Base-by-base conservation (phyloP, 1,140 invertebrate species). In the Sesamia nonagrioides region DNA sequence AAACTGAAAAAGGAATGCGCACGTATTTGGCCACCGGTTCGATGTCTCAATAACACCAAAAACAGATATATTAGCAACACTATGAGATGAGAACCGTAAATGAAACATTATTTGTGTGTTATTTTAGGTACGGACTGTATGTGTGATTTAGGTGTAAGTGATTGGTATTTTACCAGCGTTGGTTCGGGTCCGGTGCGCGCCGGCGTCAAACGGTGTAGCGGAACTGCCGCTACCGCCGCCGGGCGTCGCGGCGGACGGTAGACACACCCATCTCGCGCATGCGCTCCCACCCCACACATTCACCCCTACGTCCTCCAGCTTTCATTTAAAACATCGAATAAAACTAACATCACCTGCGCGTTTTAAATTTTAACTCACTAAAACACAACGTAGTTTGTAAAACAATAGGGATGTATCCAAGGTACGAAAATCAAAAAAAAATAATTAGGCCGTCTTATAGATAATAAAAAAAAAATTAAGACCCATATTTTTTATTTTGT, bases 241-340 rank as follows among this genome's bases (percentile, higher is more conserved):
- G 87, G 82, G 88, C 76, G 79, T 82, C 82, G 85, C 80, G 85
- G 74, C 85, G 77, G 82, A 71, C 77, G 83, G 78, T 83, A 86
- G 92, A 92, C 92, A 94, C 92, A 90, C 92, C 92, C 92, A 87
- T 84, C 82, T 79, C 84, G 85, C 92, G 91, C 92, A 94, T 94
- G 92, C 92, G 92, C 86, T 21, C 77, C 66, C 75, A 84, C 82
- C 86, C 84, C 78, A 79, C 56, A 74, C 40, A 78, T 82, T 81
- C 78, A 80, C 81, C 79, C 63, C 73, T 75, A 81, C 18, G 66
- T 76, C 79, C 72, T 60, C 54, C 72, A 61, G 72, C 72, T 74
- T 74, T 75, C 78, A 80, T 79, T 61, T 74, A 58, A 80, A 78
- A 79, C 73, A 50, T 78, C 58, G 73, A 69, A 72, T n/a, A 73